Base-by-base conservation (phyloP, 2,888 invertebrate genomes). In the Ophonus ardosiacus region DNA sequence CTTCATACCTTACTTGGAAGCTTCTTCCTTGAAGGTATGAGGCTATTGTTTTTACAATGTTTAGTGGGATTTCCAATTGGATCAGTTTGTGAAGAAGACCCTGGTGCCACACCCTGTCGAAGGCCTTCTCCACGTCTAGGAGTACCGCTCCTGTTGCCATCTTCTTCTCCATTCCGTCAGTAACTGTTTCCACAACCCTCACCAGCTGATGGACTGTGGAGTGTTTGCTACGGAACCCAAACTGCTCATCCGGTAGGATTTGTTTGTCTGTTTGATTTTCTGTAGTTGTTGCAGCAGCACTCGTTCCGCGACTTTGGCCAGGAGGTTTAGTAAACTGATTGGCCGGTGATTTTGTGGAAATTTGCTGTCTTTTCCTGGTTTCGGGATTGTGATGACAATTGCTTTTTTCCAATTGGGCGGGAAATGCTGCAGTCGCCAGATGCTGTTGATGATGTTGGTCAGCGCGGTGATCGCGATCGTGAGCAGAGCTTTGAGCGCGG, bases 91-190 rank as follows among this genome's bases (percentile, higher is more conserved):
- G 80, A 10, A 88, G 43, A 0, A 88, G 86, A 0, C 87, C 88
- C 2, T 87, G 63, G 51, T 89, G 88, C 87, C 88, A 89, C 5
- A 89, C 88, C 2, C 87, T 86, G 82, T 89, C 88, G 80, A 90
- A 89, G 0, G 89, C 89, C 81, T 88, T 87, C 43, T 88, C 87
- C 4, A 89, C 86, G 74, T 90, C 89, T 0, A 90, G 85, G 7
- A 88, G 83, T 0, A 88, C 83, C 40, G 88, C 86, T 1, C 87
- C 87, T 10, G 88, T 88, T 2, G 82, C 84, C 74, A 87, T 85
- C 10, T 87, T 86, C 8, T 84, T 63, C 15, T 87, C 86, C 8
- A 88, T 86, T 56, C 87, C 88, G 3, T 31, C 31, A 3, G 31
- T 31, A 4, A 6, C 0, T 86, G 43, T 13, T 86, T 88, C 85